Base-by-base conservation (phyloP, 2,888 invertebrate genomes). In the Clistopyga incitator region DNA sequence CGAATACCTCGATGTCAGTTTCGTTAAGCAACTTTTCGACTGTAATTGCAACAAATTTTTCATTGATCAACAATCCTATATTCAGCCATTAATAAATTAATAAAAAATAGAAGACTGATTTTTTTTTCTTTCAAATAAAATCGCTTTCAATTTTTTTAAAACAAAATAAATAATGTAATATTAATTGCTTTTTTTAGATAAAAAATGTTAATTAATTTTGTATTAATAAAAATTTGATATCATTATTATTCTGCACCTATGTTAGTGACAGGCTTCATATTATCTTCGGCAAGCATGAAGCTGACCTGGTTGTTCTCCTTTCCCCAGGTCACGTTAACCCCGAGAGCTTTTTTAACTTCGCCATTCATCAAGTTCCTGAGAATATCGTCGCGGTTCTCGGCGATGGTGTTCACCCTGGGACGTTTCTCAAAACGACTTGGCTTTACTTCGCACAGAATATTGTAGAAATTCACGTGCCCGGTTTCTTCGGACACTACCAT, bases 241-340 rank as follows among this genome's bases (percentile, higher is more conserved):
- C 38, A 15, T n/a, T 65, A 56, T 29, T 23, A 56, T 56, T 50
- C 71, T 47, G 10, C 92, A 96, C 97, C 96, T 91, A 95, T 94
- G 79, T 95, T 93, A 3, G 95, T 95, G 34, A 96, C 97, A 0
- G 97, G 97, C 90, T 96, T 97, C 97, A 97, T 97, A 89, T 97
- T 97, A 90, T 97, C 97, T 6, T 87, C 94, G 10, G 90, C 87
- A 52, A 97, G 94, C 34, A 93, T 91, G 29, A 90, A 86, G 89
- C 97, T 97, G 0, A 97, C 97, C 0, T 82, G 65, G 4, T 87
- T 80, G 8, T 95, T 94, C 89, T 95, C 95, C 0, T 94, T 94
- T 74, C 96, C 96, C 96, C 97, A 98, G 4, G 23, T 68, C 0
- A 72, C 79, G 2, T 83, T 64, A 0, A 76, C 15, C 1, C 94